Percentiles rank a stretch among this genome's conserved stretches.
phyloP scores from a whole-genome alignment of 37 sponge, comb jelly and placozoan genomes.

The Tethya wilhelma region DNA sequence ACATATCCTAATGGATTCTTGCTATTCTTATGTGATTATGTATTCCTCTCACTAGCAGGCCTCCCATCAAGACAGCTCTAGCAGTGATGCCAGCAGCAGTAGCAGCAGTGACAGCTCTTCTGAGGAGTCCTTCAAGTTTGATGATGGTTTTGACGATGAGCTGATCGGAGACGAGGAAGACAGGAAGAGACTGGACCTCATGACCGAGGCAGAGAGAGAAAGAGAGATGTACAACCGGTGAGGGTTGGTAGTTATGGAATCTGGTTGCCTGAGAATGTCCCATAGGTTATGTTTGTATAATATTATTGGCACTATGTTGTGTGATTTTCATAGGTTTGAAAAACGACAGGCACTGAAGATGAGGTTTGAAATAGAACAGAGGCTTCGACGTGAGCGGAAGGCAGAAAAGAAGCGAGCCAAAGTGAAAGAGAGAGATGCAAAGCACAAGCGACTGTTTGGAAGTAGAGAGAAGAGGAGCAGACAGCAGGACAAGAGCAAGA shows the following conservation, averaged over 20 bases:
- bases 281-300: background rate
- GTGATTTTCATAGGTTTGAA: constrained; percentile 39
- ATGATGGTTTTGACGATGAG: constrained; percentile 94
- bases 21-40: too few relatives aligned
- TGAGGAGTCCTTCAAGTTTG: constrained; percentile 65
- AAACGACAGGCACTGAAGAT: constrained; percentile 83
- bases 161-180: constrained; percentile 91
- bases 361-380: constrained; percentile 82
- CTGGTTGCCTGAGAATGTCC: too few relatives aligned
- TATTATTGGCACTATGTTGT: too few relatives aligned
- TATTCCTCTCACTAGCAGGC: too few relatives aligned
- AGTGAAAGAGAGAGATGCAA: constrained; percentile 43
- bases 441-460: constrained; percentile 28
- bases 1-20: background rate
- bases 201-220: constrained; percentile 98
- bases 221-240: constrained; percentile 87
- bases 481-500: constrained; percentile 65
- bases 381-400: constrained; percentile 68
- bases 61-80: constrained; percentile 8
- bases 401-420: constrained; percentile 54
- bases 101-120: constrained; percentile 26
- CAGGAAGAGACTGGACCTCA: constrained; percentile 63
- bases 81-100: constrained; percentile 13
- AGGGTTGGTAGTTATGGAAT: too few relatives aligned
- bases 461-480: constrained; percentile 48